Evolutionary conservation across 2,113 vertebrate genomes (phyloP), one percentile per base, ranked within the genome.

Genomic region (Piaya cayana): DNA sequence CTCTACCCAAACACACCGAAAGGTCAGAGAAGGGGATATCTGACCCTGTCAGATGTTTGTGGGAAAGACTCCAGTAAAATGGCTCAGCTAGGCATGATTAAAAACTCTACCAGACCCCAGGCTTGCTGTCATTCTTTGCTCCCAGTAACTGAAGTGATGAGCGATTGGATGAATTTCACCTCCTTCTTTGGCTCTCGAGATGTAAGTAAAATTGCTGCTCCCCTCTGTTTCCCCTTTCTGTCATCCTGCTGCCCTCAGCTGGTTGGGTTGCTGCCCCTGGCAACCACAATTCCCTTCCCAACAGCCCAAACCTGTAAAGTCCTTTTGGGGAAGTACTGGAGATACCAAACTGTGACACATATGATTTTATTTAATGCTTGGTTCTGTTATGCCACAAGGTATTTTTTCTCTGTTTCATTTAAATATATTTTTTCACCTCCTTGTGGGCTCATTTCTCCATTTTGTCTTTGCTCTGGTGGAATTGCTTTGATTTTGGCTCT

Each of bases 41-140:
- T 22, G 45, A 55, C 30, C 45, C 64, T 27, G 29, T 14, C 45
- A 30, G 43, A 11, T 14, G 14, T 17, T 49, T 20, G 7, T 3
- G 17, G 58, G 12, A 34, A 84, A 25, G 26, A 7, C 26, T 27
- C 3, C 12, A 36, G 32, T 15, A 4, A 64, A 64, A 76, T 1
- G 3, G 15, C 18, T 42, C 3, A 0, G 5, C 1, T 39, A 32
- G 23, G 18, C 1, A 1, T 3, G 14, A 37, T 3, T n/a, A 23
- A 72, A 45, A 6, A 19, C 27, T 14, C 15, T 8, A 30, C 29
- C 18, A 55, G 63, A 34, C 11, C 36, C n/a, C 1, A 18, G 6
- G 10, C 36, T 36, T 50, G n/a, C 19, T 22, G 49, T 30, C 23
- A 7, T 34, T 55, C 23, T 16, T 32, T 32, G 23, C 15, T 14